Evolutionary conservation across 2,797 vertebrate genomes (phyloP), one percentile per base, ranked within the genome.

Genomic region (Periophthalmus magnuspinnatus): DNA sequence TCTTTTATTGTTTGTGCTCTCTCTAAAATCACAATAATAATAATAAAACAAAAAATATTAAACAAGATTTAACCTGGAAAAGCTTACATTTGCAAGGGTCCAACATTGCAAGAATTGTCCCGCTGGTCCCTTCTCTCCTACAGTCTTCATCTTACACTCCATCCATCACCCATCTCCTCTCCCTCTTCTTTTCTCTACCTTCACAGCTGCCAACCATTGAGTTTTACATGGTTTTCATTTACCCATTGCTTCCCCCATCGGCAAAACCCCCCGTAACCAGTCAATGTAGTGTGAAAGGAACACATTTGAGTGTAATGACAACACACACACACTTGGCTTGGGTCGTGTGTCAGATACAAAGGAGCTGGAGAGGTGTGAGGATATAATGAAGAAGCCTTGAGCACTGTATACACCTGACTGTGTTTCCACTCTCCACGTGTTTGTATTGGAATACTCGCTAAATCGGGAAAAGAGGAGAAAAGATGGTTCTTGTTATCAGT

Each of bases 321-420:
- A 33, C 1, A 45, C 56, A 33, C n/a, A n/a, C 38, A 16, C 1
- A 11, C 21, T 11, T 47, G 61, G 22, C 64, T 64, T 24, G 22
- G 55, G 57, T 32, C 57, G 55, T 28, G 22, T 28, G 55, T 28
- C 24, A 5, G 55, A 54, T 22, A n/a, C 6, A n/a, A 50, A 52
- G 21, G 50, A 11, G 11, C 7, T n/a, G 3, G 19, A 28, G 36
- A 41, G 33, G 68, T 54, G 68, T 41, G 62, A 58, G 28, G 21
- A 11, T 24, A 22, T 65, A 65, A 65, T 58, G 54, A 71, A 19
- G 28, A 58, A 57, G n/a, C 32, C 52, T 13, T 10, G 8, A 69
- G 33, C 33, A 11, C 32, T 6, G 16, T 32, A 60, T 32, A 52
- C 32, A 48, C 19, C 14, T 22, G 58, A 33, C 21, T n/a, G 68